These are phyloP conservation scores for Forbesichthys agassizii DNA, from an alignment of 2,113 vertebrate species.

Conservation along the genomic window DNA sequence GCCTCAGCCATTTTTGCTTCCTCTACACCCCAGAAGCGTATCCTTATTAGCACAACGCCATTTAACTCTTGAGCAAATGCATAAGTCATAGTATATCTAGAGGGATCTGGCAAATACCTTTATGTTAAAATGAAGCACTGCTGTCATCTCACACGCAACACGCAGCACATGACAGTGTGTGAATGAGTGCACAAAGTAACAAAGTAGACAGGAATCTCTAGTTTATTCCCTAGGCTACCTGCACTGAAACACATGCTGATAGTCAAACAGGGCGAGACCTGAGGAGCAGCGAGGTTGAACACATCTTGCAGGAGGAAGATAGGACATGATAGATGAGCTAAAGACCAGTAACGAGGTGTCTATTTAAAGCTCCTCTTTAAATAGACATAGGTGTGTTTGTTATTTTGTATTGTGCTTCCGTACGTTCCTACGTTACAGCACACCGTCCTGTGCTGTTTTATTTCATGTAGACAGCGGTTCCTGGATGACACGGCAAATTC, in stretches of 20 bases:
- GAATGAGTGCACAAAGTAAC: slow-evolving; percentile 44
- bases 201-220: slow-evolving; percentile 64
- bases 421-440: slow-evolving; percentile 18
- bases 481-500: slow-evolving; percentile 46
- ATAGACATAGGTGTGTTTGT: slow-evolving; percentile 45
- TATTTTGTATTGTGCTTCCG: slow-evolving; percentile 40
- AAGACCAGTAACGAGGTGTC: slow-evolving; percentile 46
- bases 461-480: slow-evolving; percentile 24
- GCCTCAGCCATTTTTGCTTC: slow-evolving; percentile 36
- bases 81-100: slow-evolving; percentile 31
- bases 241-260: slow-evolving; percentile 39
- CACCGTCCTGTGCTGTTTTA: slow-evolving; percentile 29
- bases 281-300: slow-evolving; percentile 50
- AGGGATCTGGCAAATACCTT: slow-evolving; percentile 51
- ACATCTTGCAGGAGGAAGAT: slow-evolving; percentile 46
- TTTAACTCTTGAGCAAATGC: no score
- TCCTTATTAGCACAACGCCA: no score
- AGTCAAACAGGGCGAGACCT: slow-evolving; percentile 49
- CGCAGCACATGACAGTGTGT: slow-evolving; percentile 27
- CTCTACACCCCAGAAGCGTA: slow-evolving; percentile 21
- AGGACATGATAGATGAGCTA: slow-evolving; percentile 46
- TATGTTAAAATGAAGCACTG: slow-evolving; percentile 65
- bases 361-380: slow-evolving; percentile 46
- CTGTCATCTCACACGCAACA: slow-evolving; percentile 56
- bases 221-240: slow-evolving; percentile 59